Evolutionary conservation across 30 jellyfish, hydroid and myxozoan genomes (phyloP).

Genomic region (Clytia hemisphaerica): DNA sequence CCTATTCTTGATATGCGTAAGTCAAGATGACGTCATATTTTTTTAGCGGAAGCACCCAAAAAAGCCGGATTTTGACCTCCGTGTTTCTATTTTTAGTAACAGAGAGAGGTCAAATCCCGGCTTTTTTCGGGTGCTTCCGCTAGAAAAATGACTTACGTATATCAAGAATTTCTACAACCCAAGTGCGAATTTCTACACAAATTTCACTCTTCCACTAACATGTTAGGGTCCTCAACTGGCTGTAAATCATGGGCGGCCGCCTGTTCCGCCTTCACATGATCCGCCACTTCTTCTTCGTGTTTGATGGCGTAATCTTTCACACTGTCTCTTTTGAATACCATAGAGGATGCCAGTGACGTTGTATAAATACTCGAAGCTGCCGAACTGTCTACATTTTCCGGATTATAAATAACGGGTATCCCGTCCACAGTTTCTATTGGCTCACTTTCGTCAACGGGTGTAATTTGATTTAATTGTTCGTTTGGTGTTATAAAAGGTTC

Average conservation of each 20-base stretch:
- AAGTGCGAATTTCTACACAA: too few relatives aligned
- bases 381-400: constrained; percentile 1
- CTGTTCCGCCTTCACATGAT: constrained; percentile 22
- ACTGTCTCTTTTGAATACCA: constrained; percentile 31
- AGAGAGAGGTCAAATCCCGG: too few relatives aligned
- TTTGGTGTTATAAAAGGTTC: constrained; percentile 32
- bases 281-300: constrained; percentile 31
- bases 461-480: not conserved
- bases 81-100: too few relatives aligned
- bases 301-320: not conserved
- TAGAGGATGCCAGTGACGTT: constrained; percentile 14
- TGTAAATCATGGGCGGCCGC: constrained; percentile 19
- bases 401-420: constrained; percentile 7
- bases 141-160: too few relatives aligned
- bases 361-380: constrained; percentile 11
- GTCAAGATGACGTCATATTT: too few relatives aligned
- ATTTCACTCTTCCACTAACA: not conserved
- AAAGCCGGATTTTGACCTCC: too few relatives aligned
- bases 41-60: too few relatives aligned
- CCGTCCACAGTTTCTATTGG: constrained; percentile 10
- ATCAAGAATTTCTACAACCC: too few relatives aligned
- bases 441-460: constrained; percentile 4
- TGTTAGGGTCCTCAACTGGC: constrained; percentile 7
- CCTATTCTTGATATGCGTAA: too few relatives aligned
- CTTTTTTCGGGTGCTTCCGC: too few relatives aligned